Conservation (phyloP, 1,140 invertebrate species). For the Aphelinus certus region DNA sequence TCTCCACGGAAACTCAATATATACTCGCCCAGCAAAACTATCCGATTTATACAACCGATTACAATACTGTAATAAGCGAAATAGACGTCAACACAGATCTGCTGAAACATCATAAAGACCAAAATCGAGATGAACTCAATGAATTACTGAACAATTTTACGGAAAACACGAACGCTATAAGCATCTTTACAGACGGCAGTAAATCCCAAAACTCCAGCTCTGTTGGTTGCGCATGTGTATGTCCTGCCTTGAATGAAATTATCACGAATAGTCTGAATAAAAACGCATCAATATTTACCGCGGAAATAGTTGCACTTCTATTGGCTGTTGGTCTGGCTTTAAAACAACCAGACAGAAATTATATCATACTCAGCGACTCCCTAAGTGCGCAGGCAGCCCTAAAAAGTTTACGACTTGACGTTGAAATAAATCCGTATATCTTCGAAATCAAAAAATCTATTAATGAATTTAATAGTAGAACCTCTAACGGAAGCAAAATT, state of each 20-base stretch:
- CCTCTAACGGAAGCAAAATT: not conserved
- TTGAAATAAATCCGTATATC: conserved; percentile 5
- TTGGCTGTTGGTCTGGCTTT: not conserved
- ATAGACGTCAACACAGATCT: too few species aligned
- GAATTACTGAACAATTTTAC: not conserved
- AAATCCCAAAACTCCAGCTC: conserved; percentile 2
- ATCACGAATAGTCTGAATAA: not conserved
- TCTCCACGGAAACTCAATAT: too few species aligned
- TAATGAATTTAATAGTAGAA: not conserved
- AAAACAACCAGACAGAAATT: not conserved
- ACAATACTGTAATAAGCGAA: too few species aligned
- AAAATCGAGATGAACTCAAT: not conserved
- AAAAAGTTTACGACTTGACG: not conserved
- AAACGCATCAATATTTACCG: not conserved
- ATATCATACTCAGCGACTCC: not conserved
- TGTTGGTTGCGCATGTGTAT: not conserved
- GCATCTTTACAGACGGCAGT: conserved; percentile 1
- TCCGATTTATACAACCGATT: too few species aligned
- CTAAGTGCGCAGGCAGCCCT: not conserved
- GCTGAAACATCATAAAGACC: too few species aligned
- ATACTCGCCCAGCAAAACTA: too few species aligned
- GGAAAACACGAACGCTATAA: not conserved
- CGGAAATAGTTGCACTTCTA: not conserved
- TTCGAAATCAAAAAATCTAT: not conserved
- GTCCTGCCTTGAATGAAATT: not conserved